Base-by-base conservation (phyloP, 2,888 invertebrate genomes). In the Stenodera caucasica region DNA sequence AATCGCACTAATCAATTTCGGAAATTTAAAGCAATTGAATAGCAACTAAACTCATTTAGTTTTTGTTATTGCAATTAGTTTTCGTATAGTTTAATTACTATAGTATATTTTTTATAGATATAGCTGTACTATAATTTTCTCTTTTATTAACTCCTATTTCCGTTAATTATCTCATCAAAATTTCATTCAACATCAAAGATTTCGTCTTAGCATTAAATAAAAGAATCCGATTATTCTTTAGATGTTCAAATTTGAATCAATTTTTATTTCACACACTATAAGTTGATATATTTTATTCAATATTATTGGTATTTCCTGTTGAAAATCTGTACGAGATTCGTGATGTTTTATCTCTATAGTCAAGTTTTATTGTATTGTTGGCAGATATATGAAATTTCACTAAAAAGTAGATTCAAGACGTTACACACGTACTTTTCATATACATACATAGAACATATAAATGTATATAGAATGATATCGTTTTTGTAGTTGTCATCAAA, bases 371-470 rank as follows among this genome's bases (percentile, higher is more conserved):
- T 45, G 8, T 37, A 2, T 15, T 37, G 21, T 15, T 3, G 45
- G 18, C 6, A 45, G 21, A 45, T 21, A 21, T 18, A 45, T 45
- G 4, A 21, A 45, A 45, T 45, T 45, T 21, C 45, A 45, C 11
- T 45, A 12, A 45, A 45, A 21, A 40, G 58, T 53, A 49, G 56
- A 62, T 68, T 62, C 57, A 58, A 65, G 58, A 57, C 65, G 63
- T 65, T 66, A 64, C 66, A 67, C 69, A 67, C 68, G 68, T 68
- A 66, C 62, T 67, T 66, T 64, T 63, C 64, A 64, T 64, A n/a
- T 37, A 37, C 15, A 37, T 37, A 61, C n/a, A n/a, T n/a, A n/a
- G n/a, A n/a, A n/a, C n/a, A n/a, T n/a, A n/a, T n/a, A n/a, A n/a
- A n/a, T n/a, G n/a, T n/a, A n/a, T 63, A 69, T 67, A 67, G 65